Evolutionary conservation across 2,113 vertebrate genomes (phyloP).

Genomic region (Morone chrysops): DNA sequence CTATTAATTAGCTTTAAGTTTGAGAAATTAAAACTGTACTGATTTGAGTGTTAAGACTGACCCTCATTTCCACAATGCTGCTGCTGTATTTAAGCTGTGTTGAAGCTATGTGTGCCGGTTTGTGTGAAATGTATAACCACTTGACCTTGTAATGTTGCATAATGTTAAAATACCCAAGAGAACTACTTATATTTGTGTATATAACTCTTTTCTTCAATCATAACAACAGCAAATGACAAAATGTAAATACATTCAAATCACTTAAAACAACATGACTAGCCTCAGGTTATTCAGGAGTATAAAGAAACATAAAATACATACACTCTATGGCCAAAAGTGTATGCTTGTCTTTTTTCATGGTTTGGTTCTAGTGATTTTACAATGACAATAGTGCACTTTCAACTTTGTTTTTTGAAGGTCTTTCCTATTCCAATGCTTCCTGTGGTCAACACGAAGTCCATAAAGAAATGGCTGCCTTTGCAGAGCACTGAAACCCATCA

Average conservation of each 20-base stretch:
- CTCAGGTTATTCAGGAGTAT: background rate
- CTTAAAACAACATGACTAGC: too few relatives aligned
- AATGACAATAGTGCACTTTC: background rate
- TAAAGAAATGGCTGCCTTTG: background rate
- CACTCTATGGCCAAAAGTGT: background rate
- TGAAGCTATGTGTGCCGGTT: background rate
- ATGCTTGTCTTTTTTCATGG: background rate
- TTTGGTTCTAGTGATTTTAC: background rate
- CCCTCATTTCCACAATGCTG: background rate
- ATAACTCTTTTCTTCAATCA: background rate
- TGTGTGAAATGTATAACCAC: background rate
- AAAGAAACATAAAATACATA: background rate
- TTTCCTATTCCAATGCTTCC: background rate
- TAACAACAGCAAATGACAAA: background rate
- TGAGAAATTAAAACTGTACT: background rate
- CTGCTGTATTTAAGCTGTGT: background rate
- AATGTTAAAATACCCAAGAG: background rate
- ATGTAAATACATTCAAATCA: background rate
- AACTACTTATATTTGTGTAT: background rate
- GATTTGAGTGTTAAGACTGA: background rate
- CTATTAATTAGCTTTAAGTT: background rate
- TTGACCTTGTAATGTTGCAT: too few relatives aligned
- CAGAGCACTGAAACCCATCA: conserved; percentile 12
- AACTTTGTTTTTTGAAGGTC: background rate
- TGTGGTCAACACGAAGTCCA: background rate